phyloP scores from a whole-genome alignment of 2,888 invertebrate genomes.

The Acleris cristana region DNA sequence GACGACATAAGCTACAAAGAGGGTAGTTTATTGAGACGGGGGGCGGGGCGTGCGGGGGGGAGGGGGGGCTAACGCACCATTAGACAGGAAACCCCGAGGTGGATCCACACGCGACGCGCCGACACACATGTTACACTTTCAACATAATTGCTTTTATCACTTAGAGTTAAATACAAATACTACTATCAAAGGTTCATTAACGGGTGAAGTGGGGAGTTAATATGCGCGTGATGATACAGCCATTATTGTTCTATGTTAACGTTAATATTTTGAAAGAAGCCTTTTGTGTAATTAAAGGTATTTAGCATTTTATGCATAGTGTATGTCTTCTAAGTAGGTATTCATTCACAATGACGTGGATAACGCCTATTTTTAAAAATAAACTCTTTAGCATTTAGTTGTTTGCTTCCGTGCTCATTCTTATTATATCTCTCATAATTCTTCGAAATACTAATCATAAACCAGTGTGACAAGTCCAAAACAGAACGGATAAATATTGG shows the following conservation, averaged over 20 bases:
- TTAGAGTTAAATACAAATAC: constrained; percentile 44
- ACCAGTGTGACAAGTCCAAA: constrained; percentile 33
- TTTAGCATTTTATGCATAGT: no score
- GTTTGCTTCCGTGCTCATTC: no score
- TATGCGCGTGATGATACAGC: not conserved
- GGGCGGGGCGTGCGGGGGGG: constrained; percentile 43
- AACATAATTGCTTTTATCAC: constrained; percentile 79
- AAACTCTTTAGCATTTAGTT: no score
- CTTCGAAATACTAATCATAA: constrained; percentile 3
- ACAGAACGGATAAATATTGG: constrained; percentile 45
- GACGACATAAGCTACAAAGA: constrained; percentile 59
- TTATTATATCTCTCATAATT: no score
- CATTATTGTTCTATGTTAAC: not conserved
- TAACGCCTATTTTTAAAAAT: no score
- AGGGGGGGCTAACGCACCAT: constrained; percentile 72
- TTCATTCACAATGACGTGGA: no score
- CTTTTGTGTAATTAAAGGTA: not conserved
- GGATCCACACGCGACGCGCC: constrained; percentile 66
- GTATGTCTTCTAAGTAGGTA: no score
- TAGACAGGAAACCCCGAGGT: constrained; percentile 69
- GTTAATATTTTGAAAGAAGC: not conserved
- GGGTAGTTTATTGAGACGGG: constrained; percentile 63
- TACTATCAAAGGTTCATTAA: constrained; percentile 23
- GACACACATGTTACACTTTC: constrained; percentile 76
- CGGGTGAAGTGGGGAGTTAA: not conserved